Evolutionary conservation across 2,888 invertebrate genomes (phyloP).

Genomic region (Frankliniella fusca): DNA sequence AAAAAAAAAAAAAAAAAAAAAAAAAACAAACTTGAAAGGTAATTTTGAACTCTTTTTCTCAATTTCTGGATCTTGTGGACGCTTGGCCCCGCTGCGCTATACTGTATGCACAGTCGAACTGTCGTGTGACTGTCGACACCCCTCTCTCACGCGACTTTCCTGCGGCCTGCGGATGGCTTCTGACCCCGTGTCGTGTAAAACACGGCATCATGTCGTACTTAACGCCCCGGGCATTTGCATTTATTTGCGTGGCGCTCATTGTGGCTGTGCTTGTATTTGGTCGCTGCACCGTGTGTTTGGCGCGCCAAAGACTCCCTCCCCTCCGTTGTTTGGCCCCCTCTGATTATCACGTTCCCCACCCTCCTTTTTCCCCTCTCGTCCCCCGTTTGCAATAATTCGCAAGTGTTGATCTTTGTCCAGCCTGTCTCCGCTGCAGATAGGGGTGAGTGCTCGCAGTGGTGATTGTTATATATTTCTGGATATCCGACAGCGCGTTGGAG

Average conservation of each 20-base stretch:
- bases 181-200: constrained; percentile 1
- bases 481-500: neutral
- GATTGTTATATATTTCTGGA: neutral
- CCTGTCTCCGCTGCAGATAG: neutral
- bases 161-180: neutral
- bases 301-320: neutral
- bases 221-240: constrained; percentile 17
- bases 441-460: neutral
- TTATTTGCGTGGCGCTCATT: neutral
- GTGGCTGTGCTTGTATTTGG: neutral
- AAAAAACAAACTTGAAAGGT: no score
- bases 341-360: neutral
- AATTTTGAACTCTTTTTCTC: no score
- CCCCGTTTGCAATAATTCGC: neutral
- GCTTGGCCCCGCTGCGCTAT: no score
- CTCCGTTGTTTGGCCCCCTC: neutral
- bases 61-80: no score
- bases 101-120: no score
- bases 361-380: neutral
- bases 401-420: constrained; percentile 4
- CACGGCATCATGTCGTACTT: neutral
- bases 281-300: neutral
- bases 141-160: no score
- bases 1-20: no score
- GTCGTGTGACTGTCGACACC: no score